Evolutionary conservation across 2,113 vertebrate species (phyloP).

Genomic region (Varanus salvator): DNA sequence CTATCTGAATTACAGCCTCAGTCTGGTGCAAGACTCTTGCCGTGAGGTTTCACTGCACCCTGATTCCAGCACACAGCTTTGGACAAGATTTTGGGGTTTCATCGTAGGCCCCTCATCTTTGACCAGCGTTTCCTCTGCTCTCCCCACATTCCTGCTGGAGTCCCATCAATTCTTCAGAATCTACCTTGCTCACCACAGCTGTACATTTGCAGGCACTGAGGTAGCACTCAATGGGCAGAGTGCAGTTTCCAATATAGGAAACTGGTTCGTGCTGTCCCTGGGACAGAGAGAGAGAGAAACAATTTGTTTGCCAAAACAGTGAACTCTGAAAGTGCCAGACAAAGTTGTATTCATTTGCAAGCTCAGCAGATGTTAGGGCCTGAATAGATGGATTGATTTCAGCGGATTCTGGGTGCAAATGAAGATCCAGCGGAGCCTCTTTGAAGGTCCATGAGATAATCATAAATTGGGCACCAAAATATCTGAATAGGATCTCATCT

Average conservation of each 20-base stretch:
- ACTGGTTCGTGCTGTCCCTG: slow-evolving; percentile 44
- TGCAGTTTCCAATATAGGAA: slow-evolving; percentile 29
- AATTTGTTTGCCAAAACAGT: slow-evolving; percentile 69
- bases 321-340: slow-evolving; percentile 59
- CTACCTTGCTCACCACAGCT: neutral
- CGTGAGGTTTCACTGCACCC: no score
- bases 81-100: neutral
- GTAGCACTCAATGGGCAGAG: neutral
- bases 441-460: slow-evolving; percentile 54
- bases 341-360: slow-evolving; percentile 75
- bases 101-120: neutral
- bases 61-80: neutral
- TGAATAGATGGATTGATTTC: slow-evolving; percentile 71
- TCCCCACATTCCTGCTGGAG: neutral
- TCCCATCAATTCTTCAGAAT: neutral
- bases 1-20: no score
- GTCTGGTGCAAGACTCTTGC: no score
- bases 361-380: slow-evolving; percentile 71
- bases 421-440: slow-evolving; percentile 62
- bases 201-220: neutral
- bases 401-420: slow-evolving; percentile 62
- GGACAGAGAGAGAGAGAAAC: slow-evolving; percentile 67
- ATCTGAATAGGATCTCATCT: slow-evolving; percentile 58
- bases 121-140: neutral
- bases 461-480: slow-evolving; percentile 55